Evolutionary conservation across 1,140 invertebrate genomes (phyloP).

Genomic region (Listronotus bonariensis): DNA sequence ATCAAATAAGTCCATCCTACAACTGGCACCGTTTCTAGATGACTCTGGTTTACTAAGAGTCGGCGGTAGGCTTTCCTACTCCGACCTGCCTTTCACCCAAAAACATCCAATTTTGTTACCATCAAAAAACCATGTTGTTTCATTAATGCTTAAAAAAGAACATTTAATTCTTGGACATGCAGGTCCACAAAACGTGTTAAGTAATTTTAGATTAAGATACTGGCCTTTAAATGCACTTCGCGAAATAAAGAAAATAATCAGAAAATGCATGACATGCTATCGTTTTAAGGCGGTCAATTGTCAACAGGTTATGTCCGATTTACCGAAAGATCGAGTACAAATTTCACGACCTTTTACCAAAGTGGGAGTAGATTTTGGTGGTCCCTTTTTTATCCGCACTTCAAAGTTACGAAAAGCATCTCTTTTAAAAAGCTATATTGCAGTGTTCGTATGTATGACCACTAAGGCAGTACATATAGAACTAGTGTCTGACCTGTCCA

Average conservation of each 20-base stretch:
- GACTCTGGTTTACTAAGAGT: constrained; percentile 54
- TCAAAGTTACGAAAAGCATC: no score
- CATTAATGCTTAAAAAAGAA: constrained; percentile 38
- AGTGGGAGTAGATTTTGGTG: constrained; percentile 1
- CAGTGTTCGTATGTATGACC: neutral
- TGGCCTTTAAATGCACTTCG: constrained; percentile 39
- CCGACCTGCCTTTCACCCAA: constrained; percentile 38
- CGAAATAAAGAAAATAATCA: constrained; percentile 36
- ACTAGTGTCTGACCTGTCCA: neutral
- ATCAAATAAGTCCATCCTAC: no score
- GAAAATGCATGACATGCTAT: constrained; percentile 36
- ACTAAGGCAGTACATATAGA: constrained; percentile 9
- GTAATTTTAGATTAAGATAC: constrained; percentile 21
- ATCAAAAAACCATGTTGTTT: constrained; percentile 32
- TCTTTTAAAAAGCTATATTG: neutral
- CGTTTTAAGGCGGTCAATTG: constrained; percentile 20
- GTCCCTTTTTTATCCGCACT: neutral
- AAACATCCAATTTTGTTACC: constrained; percentile 48
- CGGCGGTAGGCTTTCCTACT: constrained; percentile 51
- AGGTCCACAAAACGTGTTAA: neutral
- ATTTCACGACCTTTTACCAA: neutral
- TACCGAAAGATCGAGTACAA: neutral
- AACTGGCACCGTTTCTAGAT: constrained; percentile 46
- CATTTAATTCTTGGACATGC: constrained; percentile 36
- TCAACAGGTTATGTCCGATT: constrained; percentile 46